Base-by-base conservation (phyloP, 1,140 invertebrate genomes). In the Bicyclus anynana region DNA sequence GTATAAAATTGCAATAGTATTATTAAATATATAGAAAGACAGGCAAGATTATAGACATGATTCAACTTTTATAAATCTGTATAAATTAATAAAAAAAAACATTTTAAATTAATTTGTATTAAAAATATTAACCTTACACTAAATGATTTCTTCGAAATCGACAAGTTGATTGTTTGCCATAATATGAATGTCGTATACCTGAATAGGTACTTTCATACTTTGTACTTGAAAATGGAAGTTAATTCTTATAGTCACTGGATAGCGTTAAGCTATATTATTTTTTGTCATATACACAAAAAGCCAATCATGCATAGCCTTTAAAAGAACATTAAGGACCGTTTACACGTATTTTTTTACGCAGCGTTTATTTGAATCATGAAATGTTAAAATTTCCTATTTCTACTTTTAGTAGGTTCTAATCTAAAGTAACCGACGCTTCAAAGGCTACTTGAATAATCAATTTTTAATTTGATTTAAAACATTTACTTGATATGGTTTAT, bases 121-220 rank as follows among this genome's bases (percentile, higher is more conserved):
- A 50, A 55, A 40, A 61, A 35, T 23, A 55, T 51, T 55, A 51
- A 55, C 46, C 47, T 61, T 55, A 14, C 14, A 55, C 52, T 61
- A 46, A 42, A 23, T 65, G 74, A 81, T 79, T 81, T 81, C 74
- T 79, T 67, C 62, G 78, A 77, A 81, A 81, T 72, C 78, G 53
- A 20, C 37, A 26, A 21, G 44, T 57, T 46, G 52, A 48, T 29
- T 62, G 44, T 51, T 46, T 54, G 29, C 29, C 38, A 50, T 53
- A 33, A 65, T 47, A 49, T 58, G 54, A 54, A 54, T 66, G 59
- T n/a, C n/a, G n/a, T n/a, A n/a, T n/a, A n/a, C n/a, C n/a, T n/a
- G n/a, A n/a, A n/a, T n/a, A n/a, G n/a, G n/a, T n/a, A n/a, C n/a
- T n/a, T n/a, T n/a, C n/a, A n/a, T 59, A 66, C 59, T 56, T 66